A percentile compares a stretch with the other conserved stretches of the same genome.
Evolutionary conservation across 2,888 invertebrate species (phyloP).

Genomic region (Timema cristinae): DNA sequence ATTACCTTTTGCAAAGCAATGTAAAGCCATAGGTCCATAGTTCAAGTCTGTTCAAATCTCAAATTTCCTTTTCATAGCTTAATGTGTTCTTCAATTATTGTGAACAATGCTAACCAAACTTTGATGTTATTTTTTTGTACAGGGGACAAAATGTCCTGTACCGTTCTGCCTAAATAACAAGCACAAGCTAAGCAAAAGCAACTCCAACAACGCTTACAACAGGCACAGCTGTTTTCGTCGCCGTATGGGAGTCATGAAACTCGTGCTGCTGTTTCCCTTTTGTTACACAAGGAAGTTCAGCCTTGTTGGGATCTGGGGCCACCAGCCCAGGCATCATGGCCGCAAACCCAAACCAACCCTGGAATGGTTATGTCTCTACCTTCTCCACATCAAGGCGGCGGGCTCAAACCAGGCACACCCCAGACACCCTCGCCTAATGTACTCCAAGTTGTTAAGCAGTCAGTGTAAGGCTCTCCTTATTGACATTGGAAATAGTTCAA

Average conservation of each 20-base stretch:
- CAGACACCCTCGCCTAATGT: constrained; percentile 77
- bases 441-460: constrained; percentile 76
- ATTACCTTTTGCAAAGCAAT: too few species aligned
- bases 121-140: constrained; percentile 36
- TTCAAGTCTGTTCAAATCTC: background rate
- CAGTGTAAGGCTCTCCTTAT: constrained; percentile 22
- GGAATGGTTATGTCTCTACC: constrained; percentile 23
- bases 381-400: constrained; percentile 42
- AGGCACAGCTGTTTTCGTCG: constrained; percentile 82
- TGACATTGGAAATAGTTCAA: too few species aligned
- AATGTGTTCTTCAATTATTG: too few species aligned
- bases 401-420: constrained; percentile 59
- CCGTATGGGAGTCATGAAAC: constrained; percentile 48
- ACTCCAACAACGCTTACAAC: constrained; percentile 89
- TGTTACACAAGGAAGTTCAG: constrained; percentile 23
- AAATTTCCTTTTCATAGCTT: background rate
- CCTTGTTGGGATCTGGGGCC: constrained; percentile 24
- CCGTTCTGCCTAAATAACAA: constrained; percentile 99
- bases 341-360: constrained; percentile 32
- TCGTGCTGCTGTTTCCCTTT: constrained; percentile 23
- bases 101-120: too few species aligned
- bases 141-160: constrained; percentile 93
- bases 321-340: constrained; percentile 29
- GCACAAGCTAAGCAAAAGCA: constrained; percentile 98
- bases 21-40: too few species aligned